Evolutionary conservation across 2,888 invertebrate species (phyloP), one percentile per base, ranked within the genome.

Genomic region (Lasioglossum zephyrum): DNA sequence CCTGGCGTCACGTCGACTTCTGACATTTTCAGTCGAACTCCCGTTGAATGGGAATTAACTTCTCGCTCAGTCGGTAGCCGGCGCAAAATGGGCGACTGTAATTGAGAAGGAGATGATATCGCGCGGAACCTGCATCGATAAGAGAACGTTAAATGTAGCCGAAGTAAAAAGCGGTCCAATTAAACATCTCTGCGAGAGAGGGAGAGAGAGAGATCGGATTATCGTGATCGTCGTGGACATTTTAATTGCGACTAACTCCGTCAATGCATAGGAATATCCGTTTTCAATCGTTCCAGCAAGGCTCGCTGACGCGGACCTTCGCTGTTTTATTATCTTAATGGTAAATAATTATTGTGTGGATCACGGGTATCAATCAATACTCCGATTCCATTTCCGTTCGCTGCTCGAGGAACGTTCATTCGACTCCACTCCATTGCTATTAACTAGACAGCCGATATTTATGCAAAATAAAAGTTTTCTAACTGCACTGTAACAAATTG

Each of bases 71-170:
- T 18, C 16, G 39, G 9, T 49, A 26, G 69, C 77, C 49, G 47
- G 44, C 49, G 36, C 26, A 31, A 84, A 81, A 86, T 60, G 86
- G 75, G 49, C 70, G 41, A 66, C 57, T 74, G 74, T 81, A 84
- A 81, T 84, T 81, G 86, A 75, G 80, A 72, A 39, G 74, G 73
- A 72, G 75, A 75, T 82, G 72, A 75, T 84, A 57, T 73, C 76
- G 66, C 49, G 22, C 36, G 69, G 63, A 57, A 73, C 73, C 76
- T 81, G 83, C 83, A 77, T 81, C 66, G 83, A 81, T 77, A 77
- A 84, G 66, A 73, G 75, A 82, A 53, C 77, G 66, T 84, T 77
- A 77, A 84, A 81, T 31, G 53, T 63, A 41, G 39, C 44, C 69
- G 69, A 44, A 69, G 74, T 69, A 49, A 74, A 57, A 57, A 31